Evolutionary conservation across 2,888 invertebrate genomes (phyloP).

Genomic region (Elysia crispata): DNA sequence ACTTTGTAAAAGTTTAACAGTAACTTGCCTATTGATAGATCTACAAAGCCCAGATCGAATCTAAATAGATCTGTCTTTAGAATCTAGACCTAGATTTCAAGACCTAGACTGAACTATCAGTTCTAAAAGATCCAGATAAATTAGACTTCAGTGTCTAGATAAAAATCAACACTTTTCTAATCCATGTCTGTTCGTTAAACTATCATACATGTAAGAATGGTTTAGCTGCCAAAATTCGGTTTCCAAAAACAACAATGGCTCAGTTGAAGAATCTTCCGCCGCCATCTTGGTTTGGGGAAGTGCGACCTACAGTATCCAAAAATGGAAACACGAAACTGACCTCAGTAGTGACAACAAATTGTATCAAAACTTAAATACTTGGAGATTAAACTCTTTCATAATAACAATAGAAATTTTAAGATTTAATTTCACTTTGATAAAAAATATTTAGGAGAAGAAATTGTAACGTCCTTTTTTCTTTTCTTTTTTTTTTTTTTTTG

Average conservation of each 20-base stretch:
- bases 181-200: conserved; percentile 13
- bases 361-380: too few relatives aligned
- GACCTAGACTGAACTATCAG: too few relatives aligned
- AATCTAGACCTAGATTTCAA: not conserved
- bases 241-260: too few relatives aligned
- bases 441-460: too few relatives aligned
- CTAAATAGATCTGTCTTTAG: not conserved
- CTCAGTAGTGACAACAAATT: conserved; percentile 5
- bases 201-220: not conserved
- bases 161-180: too few relatives aligned
- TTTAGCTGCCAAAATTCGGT: conserved; percentile 3
- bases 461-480: too few relatives aligned
- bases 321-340: conserved; percentile 51
- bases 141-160: conserved; percentile 26
- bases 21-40: too few relatives aligned
- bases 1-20: not conserved
- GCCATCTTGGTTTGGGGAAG: conserved; percentile 51
- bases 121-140: not conserved
- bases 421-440: too few relatives aligned
- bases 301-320: conserved; percentile 50
- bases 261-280: conserved; percentile 31
- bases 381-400: too few relatives aligned
- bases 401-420: too few relatives aligned
- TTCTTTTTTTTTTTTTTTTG: too few relatives aligned
- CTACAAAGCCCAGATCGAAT: too few relatives aligned